Conservation (phyloP, 1,140 invertebrate genomes). For the Stegodyphus dumicola region DNA sequence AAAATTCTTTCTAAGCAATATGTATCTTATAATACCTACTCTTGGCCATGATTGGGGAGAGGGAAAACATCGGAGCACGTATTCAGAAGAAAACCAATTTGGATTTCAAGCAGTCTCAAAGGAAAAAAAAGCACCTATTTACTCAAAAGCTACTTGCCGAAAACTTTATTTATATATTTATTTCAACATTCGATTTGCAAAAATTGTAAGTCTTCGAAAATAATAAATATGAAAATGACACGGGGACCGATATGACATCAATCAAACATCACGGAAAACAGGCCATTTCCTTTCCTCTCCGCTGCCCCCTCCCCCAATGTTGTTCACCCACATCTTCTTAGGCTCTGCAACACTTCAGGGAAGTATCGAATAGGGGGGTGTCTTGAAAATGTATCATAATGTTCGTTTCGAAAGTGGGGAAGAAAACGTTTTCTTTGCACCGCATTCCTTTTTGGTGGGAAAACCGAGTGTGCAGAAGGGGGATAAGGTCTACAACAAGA, state of each 20-base stretch:
- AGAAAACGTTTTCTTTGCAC: slow-evolving; percentile 20
- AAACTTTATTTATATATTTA: background rate
- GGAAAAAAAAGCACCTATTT: background rate
- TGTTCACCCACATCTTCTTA: background rate
- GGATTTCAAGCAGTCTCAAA: too few relatives aligned
- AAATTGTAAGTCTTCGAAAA: background rate
- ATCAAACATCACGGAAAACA: slow-evolving; percentile 2
- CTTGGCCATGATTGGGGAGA: too few relatives aligned
- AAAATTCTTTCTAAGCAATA: too few relatives aligned
- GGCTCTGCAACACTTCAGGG: background rate
- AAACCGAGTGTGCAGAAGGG: slow-evolving; percentile 25
- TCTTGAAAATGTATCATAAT: slow-evolving; percentile 30
- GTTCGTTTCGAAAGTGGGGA: slow-evolving; percentile 14
- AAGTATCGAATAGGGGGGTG: background rate
- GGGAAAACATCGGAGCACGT: too few relatives aligned
- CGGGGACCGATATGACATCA: slow-evolving; percentile 11
- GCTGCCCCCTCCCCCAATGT: background rate
- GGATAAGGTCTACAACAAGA: background rate
- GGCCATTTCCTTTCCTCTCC: too few relatives aligned
- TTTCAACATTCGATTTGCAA: too few relatives aligned
- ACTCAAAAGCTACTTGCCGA: background rate
- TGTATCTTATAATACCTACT: too few relatives aligned
- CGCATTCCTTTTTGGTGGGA: slow-evolving; percentile 28
- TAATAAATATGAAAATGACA: slow-evolving; percentile 48
- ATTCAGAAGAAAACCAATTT: too few relatives aligned